phyloP scores from a whole-genome alignment of 1,140 invertebrate species.

The Papilio polytes region DNA sequence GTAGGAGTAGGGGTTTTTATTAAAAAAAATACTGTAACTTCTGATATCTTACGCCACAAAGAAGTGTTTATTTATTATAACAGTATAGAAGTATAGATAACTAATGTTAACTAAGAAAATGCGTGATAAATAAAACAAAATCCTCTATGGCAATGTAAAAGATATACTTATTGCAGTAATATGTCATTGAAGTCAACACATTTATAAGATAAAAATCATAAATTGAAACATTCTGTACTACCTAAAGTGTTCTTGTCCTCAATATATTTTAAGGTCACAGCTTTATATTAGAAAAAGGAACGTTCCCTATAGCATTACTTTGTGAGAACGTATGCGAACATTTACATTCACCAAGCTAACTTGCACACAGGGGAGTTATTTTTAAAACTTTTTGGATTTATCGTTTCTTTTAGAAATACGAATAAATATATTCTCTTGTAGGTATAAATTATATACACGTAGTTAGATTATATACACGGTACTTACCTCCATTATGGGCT shows the following conservation, averaged over 20 bases:
- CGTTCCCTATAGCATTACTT: neutral
- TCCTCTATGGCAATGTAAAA: too few relatives aligned
- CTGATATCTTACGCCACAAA: too few relatives aligned
- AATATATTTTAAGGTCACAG: neutral
- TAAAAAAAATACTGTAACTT: too few relatives aligned
- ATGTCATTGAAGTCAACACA: too few relatives aligned
- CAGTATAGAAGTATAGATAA: too few relatives aligned
- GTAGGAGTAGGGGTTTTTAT: too few relatives aligned
- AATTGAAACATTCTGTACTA: neutral
- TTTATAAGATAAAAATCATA: neutral
- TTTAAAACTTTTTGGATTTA: conserved; percentile 13
- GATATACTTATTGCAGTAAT: too few relatives aligned
- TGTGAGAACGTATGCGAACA: conserved; percentile 7
- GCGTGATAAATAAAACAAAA: too few relatives aligned
- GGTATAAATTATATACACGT: neutral
- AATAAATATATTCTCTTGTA: neutral
- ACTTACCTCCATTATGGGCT: too few relatives aligned
- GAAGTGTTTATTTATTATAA: too few relatives aligned
- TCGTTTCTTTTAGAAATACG: conserved; percentile 11
- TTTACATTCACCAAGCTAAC: conserved; percentile 22
- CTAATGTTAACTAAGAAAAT: too few relatives aligned
- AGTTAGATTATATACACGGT: too few relatives aligned
- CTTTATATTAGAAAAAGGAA: conserved; percentile 1
- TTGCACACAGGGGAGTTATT: conserved; percentile 7
- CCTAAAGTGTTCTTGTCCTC: neutral